A percentile compares a stretch with the other conserved stretches of the same genome.
phyloP scores from a whole-genome alignment of 2,888 invertebrate genomes.

The Exephanes ischioxanthus region DNA sequence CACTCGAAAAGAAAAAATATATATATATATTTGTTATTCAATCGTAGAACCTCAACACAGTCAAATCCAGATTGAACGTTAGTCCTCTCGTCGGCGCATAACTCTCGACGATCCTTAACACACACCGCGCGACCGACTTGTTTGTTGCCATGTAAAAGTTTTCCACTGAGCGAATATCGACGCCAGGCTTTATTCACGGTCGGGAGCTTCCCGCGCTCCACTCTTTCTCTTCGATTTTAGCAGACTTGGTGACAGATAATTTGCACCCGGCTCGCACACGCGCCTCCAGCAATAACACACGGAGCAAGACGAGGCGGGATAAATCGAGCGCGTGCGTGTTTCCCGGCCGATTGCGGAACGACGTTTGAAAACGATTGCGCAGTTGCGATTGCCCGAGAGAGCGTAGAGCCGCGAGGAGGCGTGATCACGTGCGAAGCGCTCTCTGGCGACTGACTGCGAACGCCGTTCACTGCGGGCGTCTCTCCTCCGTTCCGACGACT shows the following conservation, averaged over 20 bases:
- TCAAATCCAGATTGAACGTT: not conserved
- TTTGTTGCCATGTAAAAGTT: constrained; percentile 22
- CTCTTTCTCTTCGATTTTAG: not conserved
- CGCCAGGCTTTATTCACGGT: not conserved
- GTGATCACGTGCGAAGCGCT: constrained; percentile 79
- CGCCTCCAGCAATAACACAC: not conserved
- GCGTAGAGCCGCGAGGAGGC: constrained; percentile 73
- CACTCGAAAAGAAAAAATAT: not conserved
- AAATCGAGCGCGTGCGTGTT: constrained; percentile 57
- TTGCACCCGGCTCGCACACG: constrained; percentile 8
- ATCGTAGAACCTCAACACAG: no score
- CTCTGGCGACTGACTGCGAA: constrained; percentile 80
- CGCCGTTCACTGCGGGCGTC: constrained; percentile 70
- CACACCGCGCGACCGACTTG: constrained; percentile 3
- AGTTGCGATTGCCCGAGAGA: constrained; percentile 72
- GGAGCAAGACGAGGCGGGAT: not conserved
- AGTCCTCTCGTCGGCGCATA: not conserved
- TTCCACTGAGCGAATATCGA: constrained; percentile 16
- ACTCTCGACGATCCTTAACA: not conserved
- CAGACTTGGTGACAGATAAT: constrained; percentile 16
- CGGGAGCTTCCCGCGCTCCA: not conserved
- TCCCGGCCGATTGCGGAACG: constrained; percentile 69
- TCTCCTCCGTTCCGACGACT: constrained; percentile 52
- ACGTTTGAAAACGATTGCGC: constrained; percentile 77
- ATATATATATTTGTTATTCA: not conserved